These are phyloP conservation scores for Sigmodon hispidus DNA, from an alignment of 2,113 vertebrate species.

Conservation along the genomic window DNA sequence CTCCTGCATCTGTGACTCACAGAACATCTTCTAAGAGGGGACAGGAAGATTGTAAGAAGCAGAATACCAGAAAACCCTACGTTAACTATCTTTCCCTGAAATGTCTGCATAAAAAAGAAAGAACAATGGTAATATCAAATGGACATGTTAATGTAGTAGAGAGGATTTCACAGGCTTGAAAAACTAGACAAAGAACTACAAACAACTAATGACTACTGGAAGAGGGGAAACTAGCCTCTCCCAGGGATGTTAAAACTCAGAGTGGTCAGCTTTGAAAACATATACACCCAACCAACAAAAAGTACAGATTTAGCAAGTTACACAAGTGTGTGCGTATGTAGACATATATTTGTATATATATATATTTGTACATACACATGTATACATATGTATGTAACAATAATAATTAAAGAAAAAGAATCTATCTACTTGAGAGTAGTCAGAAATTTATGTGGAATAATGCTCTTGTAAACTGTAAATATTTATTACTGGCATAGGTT, in stretches of 20 bases:
- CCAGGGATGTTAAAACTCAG: neutral
- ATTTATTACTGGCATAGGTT: too few species aligned
- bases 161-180: neutral
- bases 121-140: neutral
- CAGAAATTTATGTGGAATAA: too few species aligned
- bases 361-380: neutral
- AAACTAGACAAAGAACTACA: neutral
- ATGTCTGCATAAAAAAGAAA: neutral
- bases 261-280: neutral
- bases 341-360: neutral
- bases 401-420: neutral
- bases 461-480: too few species aligned
- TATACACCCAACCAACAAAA: neutral
- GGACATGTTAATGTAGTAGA: neutral
- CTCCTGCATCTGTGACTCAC: neutral
- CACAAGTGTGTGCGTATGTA: too few species aligned
- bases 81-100: neutral
- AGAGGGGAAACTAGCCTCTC: neutral
- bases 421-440: neutral
- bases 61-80: neutral
- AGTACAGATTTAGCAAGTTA: neutral
- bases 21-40: neutral
- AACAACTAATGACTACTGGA: neutral
- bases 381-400: neutral
- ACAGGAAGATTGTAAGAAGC: neutral